phyloP scores from a whole-genome alignment of 2,113 vertebrate species.

The Vulpes lagopus region DNA sequence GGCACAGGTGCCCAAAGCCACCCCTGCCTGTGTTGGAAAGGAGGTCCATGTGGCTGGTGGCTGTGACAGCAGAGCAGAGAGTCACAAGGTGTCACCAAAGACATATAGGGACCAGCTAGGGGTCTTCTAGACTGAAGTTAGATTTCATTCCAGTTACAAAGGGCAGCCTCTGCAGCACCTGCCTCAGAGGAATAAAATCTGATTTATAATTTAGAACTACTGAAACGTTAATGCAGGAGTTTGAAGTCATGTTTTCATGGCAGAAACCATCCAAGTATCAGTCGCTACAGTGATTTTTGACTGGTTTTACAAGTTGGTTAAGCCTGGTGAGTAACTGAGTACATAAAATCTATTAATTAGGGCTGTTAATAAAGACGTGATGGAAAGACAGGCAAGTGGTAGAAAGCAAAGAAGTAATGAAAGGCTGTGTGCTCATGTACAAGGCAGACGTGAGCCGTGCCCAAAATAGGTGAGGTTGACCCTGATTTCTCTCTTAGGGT shows the following conservation, averaged over 20 bases:
- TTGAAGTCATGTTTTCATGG: background rate
- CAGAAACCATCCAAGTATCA: background rate
- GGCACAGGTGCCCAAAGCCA: accelerated
- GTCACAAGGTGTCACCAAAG: background rate
- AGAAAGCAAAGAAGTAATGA: background rate
- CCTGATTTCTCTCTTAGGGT: background rate
- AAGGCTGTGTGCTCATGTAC: background rate
- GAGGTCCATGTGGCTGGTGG: background rate
- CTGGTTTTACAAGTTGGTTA: background rate
- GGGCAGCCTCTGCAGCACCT: background rate
- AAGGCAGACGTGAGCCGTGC: background rate
- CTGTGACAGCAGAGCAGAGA: background rate
- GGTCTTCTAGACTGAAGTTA: background rate
- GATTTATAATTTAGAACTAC: background rate
- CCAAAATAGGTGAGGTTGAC: background rate
- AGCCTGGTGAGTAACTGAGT: background rate
- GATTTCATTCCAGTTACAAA: background rate
- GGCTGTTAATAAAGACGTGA: background rate
- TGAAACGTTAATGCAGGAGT: no score
- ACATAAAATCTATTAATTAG: background rate
- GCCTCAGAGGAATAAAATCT: background rate
- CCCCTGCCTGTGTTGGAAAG: background rate
- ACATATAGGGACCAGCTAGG: background rate
- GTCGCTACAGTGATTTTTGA: background rate
- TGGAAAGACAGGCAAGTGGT: background rate